These are phyloP conservation scores for Urechis unicinctus DNA, from an alignment of 2,888 invertebrate genomes.

Conservation along the genomic window DNA sequence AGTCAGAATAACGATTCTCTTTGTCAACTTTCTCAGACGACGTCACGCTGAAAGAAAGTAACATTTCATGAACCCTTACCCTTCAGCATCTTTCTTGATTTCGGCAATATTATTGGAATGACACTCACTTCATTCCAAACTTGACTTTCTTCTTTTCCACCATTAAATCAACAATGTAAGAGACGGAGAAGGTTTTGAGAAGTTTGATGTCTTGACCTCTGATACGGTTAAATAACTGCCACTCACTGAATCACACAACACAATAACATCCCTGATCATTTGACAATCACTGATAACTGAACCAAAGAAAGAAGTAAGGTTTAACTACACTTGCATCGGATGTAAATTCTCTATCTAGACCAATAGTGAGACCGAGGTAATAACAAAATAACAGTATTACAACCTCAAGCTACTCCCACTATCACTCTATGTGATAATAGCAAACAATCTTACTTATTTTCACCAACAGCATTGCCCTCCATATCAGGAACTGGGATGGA, in stretches of 20 bases:
- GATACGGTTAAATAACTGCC: conserved; percentile 59
- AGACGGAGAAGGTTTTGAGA: conserved; percentile 64
- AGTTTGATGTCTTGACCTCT: conserved; percentile 66
- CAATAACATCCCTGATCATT: not conserved
- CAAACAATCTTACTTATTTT: not conserved
- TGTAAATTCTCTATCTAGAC: not conserved
- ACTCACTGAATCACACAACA: conserved; percentile 17
- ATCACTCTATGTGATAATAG: no score
- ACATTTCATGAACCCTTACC: not conserved
- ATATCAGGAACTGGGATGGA: not conserved
- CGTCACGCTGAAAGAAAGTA: conserved; percentile 60
- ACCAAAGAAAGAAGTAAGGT: not conserved
- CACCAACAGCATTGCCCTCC: not conserved
- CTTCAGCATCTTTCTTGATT: not conserved
- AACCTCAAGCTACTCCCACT: not conserved
- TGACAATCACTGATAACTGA: no score
- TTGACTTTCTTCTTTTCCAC: conserved; percentile 78
- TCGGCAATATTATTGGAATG: not conserved
- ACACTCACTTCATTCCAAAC: conserved; percentile 69
- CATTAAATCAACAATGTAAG: conserved; percentile 74
- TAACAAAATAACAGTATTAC: no score
- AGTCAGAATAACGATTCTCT: conserved; percentile 67
- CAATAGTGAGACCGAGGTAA: no score
- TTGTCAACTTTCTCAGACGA: conserved; percentile 79
- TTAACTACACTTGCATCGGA: not conserved